Percentiles rank a stretch among this genome's conserved stretches.
phyloP scores from a whole-genome alignment of 2,113 vertebrate species.

The Jaculus jaculus region DNA sequence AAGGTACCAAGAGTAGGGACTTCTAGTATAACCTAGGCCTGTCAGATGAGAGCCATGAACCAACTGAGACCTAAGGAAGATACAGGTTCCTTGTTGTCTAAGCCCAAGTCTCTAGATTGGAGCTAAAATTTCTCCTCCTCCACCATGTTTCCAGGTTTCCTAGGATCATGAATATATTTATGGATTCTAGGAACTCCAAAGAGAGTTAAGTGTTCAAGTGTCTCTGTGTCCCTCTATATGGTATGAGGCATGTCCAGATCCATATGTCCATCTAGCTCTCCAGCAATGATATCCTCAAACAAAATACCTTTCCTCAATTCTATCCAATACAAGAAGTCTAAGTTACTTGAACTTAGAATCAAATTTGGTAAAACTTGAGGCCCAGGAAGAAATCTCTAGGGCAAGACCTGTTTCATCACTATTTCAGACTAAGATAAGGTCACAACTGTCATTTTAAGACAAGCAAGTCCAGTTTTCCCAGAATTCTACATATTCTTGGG shows the following conservation, averaged over 20 bases:
- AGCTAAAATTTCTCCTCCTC: neutral
- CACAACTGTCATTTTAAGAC: neutral
- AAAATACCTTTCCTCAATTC: neutral
- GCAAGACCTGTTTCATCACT: neutral
- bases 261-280: neutral
- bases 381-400: neutral
- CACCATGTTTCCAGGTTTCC: neutral
- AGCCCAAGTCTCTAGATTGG: neutral
- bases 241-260: neutral
- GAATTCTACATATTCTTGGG: neutral
- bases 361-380: neutral
- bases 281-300: no score
- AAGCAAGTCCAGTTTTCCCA: neutral
- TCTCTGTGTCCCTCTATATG: neutral
- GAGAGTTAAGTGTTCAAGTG: neutral
- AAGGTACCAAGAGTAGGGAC: neutral
- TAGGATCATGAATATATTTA: neutral
- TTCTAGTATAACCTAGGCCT: neutral
- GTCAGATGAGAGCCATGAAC: neutral
- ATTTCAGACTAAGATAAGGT: neutral
- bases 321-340: neutral
- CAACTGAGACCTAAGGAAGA: neutral
- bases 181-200: neutral
- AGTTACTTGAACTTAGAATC: conserved; percentile 25
- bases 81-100: neutral